Percentiles rank a stretch among this genome's conserved stretches.
These are phyloP conservation scores for Bubo blakistoni DNA, from an alignment of 2,113 vertebrate species.

Conservation along the genomic window DNA sequence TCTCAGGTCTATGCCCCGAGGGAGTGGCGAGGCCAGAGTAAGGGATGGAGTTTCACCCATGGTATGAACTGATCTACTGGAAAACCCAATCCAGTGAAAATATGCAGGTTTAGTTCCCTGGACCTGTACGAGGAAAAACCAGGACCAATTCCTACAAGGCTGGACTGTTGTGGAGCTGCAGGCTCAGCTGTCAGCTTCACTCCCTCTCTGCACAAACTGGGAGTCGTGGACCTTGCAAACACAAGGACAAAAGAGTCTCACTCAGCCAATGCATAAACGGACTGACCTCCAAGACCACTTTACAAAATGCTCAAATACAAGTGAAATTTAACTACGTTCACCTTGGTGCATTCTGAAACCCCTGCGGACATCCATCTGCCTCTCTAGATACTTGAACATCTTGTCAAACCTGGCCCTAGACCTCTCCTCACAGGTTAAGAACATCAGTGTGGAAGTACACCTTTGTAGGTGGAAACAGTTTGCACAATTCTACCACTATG, in stretches of 20 bases:
- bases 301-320: background rate
- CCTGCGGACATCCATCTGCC: background rate
- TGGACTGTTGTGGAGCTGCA: background rate
- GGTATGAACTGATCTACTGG: background rate
- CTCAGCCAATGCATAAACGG: rapidly evolving
- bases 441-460: background rate
- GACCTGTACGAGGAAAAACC: background rate
- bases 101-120: background rate
- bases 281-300: background rate
- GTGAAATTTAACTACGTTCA: background rate
- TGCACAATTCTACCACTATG: background rate
- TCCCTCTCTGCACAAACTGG: background rate
- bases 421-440: background rate
- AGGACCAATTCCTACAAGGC: background rate
- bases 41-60: background rate
- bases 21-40: background rate
- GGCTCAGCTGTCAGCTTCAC: background rate
- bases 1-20: background rate
- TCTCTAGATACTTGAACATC: rapidly evolving
- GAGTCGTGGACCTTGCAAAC: background rate
- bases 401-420: background rate
- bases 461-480: background rate
- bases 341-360: background rate
- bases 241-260: background rate
- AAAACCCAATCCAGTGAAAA: background rate